These are phyloP conservation scores for Macroteleia sp. DNA, from an alignment of 2,888 invertebrate genomes.

Conservation along the genomic window DNA sequence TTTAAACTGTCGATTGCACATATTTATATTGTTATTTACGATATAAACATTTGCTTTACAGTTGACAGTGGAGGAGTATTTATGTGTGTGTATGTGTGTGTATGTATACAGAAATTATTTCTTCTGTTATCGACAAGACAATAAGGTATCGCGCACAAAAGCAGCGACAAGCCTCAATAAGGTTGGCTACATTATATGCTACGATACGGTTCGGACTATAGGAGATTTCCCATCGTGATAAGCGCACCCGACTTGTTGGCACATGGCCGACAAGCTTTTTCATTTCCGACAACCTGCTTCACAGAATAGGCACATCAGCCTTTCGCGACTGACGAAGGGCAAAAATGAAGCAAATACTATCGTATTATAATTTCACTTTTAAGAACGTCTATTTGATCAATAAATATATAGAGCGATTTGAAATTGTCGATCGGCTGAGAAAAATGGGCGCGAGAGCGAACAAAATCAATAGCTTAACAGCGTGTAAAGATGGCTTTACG, in stretches of 20 bases:
- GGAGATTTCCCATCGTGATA: conserved; percentile 60
- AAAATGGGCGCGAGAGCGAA: neutral
- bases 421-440: conserved; percentile 10
- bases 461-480: conserved; percentile 29
- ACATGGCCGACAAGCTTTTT: conserved; percentile 53
- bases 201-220: conserved; percentile 55
- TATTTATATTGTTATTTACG: too few relatives aligned
- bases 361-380: conserved; percentile 23
- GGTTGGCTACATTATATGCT: conserved; percentile 50
- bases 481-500: conserved; percentile 1
- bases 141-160: conserved; percentile 48
- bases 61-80: too few relatives aligned
- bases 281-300: conserved; percentile 53
- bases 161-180: conserved; percentile 50
- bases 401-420: conserved; percentile 20
- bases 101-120: conserved; percentile 20
- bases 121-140: conserved; percentile 54
- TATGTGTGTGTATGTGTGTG: too few relatives aligned
- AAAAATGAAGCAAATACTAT: conserved; percentile 22
- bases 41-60: too few relatives aligned
- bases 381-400: conserved; percentile 7
- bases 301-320: conserved; percentile 31
- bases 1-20: too few relatives aligned
- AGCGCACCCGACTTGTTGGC: conserved; percentile 57
- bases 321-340: conserved; percentile 22